phyloP scores from a whole-genome alignment of 1,140 invertebrate genomes.

The Parapsyche elsis region DNA sequence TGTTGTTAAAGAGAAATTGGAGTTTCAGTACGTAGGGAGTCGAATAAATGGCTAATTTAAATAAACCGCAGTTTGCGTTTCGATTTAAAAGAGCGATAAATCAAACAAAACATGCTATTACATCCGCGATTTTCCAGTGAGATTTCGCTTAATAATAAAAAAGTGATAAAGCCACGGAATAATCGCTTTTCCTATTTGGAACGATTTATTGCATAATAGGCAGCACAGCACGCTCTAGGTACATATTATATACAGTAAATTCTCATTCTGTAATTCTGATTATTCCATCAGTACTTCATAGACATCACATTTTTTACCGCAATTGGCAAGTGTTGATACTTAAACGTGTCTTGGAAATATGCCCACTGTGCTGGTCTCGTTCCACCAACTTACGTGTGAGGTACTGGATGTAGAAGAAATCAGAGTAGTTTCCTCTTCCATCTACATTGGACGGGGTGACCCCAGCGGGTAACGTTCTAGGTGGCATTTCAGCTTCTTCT shows the following conservation, averaged over 20 bases:
- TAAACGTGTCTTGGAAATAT: background rate
- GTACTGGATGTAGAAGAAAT: conserved; percentile 75
- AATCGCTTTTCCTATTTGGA: background rate
- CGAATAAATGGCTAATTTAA: conserved; percentile 12
- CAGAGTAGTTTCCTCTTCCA: conserved; percentile 74
- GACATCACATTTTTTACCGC: conserved; percentile 1
- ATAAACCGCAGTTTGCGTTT: conserved; percentile 12
- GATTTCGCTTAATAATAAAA: conserved; percentile 27
- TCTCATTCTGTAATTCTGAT: no score
- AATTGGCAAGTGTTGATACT: background rate
- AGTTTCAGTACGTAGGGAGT: no score
- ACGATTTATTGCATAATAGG: conserved; percentile 3
- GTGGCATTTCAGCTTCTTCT: conserved; percentile 47
- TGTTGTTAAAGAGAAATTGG: no score
- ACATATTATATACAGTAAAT: no score
- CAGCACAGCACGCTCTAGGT: no score
- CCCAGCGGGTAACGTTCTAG: conserved; percentile 45
- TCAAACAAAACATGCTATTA: conserved; percentile 34
- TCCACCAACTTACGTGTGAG: conserved; percentile 72
- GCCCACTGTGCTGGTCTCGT: conserved; percentile 12
- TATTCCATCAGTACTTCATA: background rate
- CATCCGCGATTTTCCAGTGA: conserved; percentile 5
- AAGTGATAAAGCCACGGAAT: conserved; percentile 6
- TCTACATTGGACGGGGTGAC: conserved; percentile 63
- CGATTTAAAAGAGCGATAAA: conserved; percentile 37